Base-by-base conservation (phyloP, 2,113 vertebrate species). In the Ciconia boyciana region DNA sequence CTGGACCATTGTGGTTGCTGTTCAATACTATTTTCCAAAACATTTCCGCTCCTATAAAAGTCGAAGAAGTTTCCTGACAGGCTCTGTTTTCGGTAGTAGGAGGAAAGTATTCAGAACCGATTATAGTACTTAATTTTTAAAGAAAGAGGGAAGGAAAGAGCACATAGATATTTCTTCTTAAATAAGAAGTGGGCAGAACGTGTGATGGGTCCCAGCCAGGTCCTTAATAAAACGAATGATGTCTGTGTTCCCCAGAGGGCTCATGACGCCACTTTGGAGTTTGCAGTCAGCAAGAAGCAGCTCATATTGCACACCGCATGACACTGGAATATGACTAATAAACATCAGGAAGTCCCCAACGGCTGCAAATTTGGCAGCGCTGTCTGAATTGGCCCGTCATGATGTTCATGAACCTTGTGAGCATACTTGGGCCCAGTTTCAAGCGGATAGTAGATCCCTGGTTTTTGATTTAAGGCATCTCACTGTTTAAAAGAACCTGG, bases 331-430 rank as follows among this genome's bases (percentile, higher is more conserved):
- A 84, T 65, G 91, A 94, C 96, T 94, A 79, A 94, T 83, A 96
- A 96, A 97, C 89, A 95, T 62, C 93, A 97, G 96, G 95, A 97
- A 97, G 95, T 95, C 89, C 96, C 94, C 87, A 94, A 83, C 7
- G 83, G 62, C 89, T 93, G 87, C 6, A 13, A 90, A 66, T 89
- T 95, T 93, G 93, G 94, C 94, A 95, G 62, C 1, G 5, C 66
- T 74, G 54, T 58, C 83, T 46, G 81, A 93, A 80, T 19, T 74
- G 49, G 91, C 77, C 65, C 10, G 39, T 55, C 57, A 32, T 69
- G 58, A 74, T 58, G 62, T 24, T 82, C 34, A 1, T 51, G 62
- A 86, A 89, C 55, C 36, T 87, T 94, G 54, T 74, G 78, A 94
- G 87, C 17, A 8, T 85, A 83, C n/a, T 22, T 75, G 75, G 75